A percentile compares a stretch with the other conserved stretches of the same genome.
These are phyloP conservation scores for Bombus ignitus DNA, from an alignment of 1,140 invertebrate genomes.

Conservation along the genomic window DNA sequence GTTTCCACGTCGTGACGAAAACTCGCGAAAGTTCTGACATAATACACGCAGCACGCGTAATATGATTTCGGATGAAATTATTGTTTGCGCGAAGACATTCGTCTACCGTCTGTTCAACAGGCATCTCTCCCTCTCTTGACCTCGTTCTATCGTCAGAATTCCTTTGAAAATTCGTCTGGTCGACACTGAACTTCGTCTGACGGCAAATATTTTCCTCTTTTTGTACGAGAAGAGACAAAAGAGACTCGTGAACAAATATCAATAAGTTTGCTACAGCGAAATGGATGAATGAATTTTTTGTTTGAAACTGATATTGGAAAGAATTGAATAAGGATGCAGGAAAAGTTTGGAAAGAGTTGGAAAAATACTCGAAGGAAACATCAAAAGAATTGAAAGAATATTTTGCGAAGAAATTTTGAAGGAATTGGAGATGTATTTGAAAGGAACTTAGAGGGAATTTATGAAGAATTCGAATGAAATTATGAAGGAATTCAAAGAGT, in stretches of 20 bases:
- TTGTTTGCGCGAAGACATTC: conserved; percentile 44
- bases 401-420: too few relatives aligned
- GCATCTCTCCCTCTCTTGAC: background rate
- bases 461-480: background rate
- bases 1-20: conserved; percentile 34
- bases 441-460: background rate
- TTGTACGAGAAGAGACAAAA: background rate
- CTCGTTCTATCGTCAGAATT: background rate
- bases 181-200: background rate
- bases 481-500: background rate
- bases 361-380: background rate
- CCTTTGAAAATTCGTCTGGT: conserved; percentile 13
- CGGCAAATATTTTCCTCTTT: background rate
- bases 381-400: background rate
- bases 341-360: background rate
- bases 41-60: conserved; percentile 42
- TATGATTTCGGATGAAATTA: conserved; percentile 47
- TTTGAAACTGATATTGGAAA: background rate
- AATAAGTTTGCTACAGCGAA: background rate
- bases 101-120: background rate
- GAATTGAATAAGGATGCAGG: background rate
- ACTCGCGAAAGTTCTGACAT: conserved; percentile 38
- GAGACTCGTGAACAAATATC: background rate
- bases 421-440: background rate
- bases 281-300: background rate